These are phyloP conservation scores for Orthosia gothica DNA, from an alignment of 2,888 invertebrate genomes.

Conservation along the genomic window DNA sequence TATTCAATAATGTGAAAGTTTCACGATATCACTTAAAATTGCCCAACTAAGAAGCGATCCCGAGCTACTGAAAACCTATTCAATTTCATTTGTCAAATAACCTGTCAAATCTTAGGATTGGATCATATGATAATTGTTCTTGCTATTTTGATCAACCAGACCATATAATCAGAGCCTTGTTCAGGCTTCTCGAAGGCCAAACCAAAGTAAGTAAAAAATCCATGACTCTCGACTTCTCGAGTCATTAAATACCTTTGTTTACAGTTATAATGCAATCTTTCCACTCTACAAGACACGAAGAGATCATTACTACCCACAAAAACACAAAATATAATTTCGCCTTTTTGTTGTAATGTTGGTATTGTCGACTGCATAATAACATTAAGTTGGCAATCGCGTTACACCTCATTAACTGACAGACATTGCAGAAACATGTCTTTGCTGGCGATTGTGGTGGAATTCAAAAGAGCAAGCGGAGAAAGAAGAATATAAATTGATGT, in stretches of 20 bases:
- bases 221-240: slow-evolving; percentile 13
- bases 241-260: slow-evolving; percentile 30
- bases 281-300: slow-evolving; percentile 25
- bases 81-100: not conserved
- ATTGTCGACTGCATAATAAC: slow-evolving; percentile 65
- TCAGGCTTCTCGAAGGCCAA: not conserved
- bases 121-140: too few relatives aligned
- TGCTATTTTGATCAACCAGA: not conserved
- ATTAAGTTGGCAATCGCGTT: slow-evolving; percentile 74
- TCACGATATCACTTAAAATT: not conserved
- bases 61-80: not conserved
- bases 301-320: slow-evolving; percentile 47
- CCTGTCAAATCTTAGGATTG: not conserved
- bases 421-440: slow-evolving; percentile 75
- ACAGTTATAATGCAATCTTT: slow-evolving; percentile 32
- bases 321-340: slow-evolving; percentile 34
- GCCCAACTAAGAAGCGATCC: not conserved
- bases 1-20: too few relatives aligned
- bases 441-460: slow-evolving; percentile 47
- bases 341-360: slow-evolving; percentile 56
- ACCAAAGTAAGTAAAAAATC: slow-evolving; percentile 7
- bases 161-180: not conserved
- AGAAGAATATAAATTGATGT: too few relatives aligned
- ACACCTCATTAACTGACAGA: slow-evolving; percentile 80
- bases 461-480: slow-evolving; percentile 11